Percentiles rank a stretch among this genome's conserved stretches.
Conservation (phyloP, 35 echinoderm and acorn worm species). For the Holothuria glaberrima region DNA sequence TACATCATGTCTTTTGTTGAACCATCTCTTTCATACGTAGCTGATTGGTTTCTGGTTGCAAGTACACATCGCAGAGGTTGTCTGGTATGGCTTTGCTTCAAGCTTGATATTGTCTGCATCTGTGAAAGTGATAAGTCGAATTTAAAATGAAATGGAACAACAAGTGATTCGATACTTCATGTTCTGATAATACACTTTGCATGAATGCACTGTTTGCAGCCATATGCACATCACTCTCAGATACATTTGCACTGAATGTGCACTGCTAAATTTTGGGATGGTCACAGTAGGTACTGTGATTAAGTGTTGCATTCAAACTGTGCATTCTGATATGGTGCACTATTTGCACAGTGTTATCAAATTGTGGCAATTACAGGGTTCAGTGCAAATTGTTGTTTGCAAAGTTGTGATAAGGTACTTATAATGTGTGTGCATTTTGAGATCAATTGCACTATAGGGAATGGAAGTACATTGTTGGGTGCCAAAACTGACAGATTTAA, state of each 20-base stretch:
- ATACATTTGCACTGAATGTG: constrained; percentile 27
- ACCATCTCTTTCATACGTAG: not conserved
- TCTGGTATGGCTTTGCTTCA: constrained; percentile 27
- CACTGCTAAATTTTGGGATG: not conserved
- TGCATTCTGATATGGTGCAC: constrained; percentile 13
- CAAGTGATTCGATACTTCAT: too few species aligned
- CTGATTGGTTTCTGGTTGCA: constrained; percentile 6
- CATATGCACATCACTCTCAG: not conserved
- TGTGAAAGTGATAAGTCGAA: not conserved
- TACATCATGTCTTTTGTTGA: constrained; percentile 20
- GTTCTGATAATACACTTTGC: too few species aligned
- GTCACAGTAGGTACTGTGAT: not conserved
- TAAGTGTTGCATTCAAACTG: not conserved
- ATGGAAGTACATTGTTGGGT: constrained; percentile 4
- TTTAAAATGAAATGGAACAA: not conserved
- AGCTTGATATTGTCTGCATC: constrained; percentile 21
- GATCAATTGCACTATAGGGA: not conserved
- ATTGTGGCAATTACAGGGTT: not conserved
- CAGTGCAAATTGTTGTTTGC: not conserved
- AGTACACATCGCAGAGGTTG: constrained; percentile 29
- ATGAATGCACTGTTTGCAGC: constrained; percentile 2
- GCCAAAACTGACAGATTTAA: not conserved
- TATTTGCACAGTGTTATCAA: not conserved
- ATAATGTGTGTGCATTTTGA: not conserved
- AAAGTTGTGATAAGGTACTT: not conserved